Base-by-base conservation (phyloP, 2,888 invertebrate species). In the Eristalis intricaria region DNA sequence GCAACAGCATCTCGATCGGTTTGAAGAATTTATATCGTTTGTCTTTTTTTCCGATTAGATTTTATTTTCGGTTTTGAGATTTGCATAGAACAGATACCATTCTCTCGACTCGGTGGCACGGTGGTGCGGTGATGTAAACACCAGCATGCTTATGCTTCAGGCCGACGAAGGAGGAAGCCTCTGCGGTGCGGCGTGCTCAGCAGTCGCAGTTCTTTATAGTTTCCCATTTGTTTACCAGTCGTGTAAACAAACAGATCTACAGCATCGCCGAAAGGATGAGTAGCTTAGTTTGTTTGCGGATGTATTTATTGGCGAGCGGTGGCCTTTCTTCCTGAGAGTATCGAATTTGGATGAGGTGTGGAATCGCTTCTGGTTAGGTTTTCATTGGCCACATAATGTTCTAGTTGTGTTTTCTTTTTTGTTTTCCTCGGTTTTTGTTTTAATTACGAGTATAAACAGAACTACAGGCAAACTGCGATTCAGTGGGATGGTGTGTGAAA, bases 51-150 rank as follows among this genome's bases (percentile, higher is more conserved):
- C 32, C 32, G 32, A 7, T 29, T 65, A 23, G 65, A 74, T 71
- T 66, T 82, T 78, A 75, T 83, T 86, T 86, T 86, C 56, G 75
- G 50, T 70, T 82, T 26, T 58, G 35, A 43, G 75, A 83, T 58
- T 86, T 66, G 75, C 74, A 78, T 65, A 35, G 40, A 4, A 13
- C 65, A 77, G 26, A 40, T 63, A 29, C 32, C 4, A 7, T 7
- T 29, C 38, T 74, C 63, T 38, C 15, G 50, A 29, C 22, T 43
- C 32, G 32, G 32, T 32, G 32, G 13, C 43, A 40, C 19, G 75
- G 22, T 26, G 26, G 26, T 3, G 3, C 29, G 75, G 22, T 22
- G 15, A 22, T 35, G 61, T 50, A 50, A 50, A 50, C 50, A 50
- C 8, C 8, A 19, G 66, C 35, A 66, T 66, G 61, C 66, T 61